Conservation (phyloP, 1,140 invertebrate genomes). For the Berghia stephanieae region DNA sequence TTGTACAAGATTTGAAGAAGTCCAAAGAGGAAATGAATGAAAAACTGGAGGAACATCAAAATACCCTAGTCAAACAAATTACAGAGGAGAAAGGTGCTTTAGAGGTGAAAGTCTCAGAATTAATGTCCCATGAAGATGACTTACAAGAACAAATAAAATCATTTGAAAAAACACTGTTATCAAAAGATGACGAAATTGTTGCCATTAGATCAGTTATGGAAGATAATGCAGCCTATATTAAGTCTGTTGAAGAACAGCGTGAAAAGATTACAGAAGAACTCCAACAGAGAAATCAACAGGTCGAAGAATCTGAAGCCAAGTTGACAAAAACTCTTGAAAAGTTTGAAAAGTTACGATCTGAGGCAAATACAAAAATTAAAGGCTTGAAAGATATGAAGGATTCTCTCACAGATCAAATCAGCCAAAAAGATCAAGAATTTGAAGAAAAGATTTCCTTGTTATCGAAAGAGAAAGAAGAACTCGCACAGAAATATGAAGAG, state of each 20-base stretch:
- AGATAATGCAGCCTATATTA: constrained; percentile 35
- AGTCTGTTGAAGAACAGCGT: constrained; percentile 30
- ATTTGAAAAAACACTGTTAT: constrained; percentile 35
- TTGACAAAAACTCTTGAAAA: constrained; percentile 43
- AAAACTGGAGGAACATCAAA: constrained; percentile 43
- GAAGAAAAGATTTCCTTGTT: constrained; percentile 28
- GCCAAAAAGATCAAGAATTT: constrained; percentile 31
- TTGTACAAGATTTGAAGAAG: constrained; percentile 39
- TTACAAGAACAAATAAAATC: constrained; percentile 28
- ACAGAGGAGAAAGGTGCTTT: constrained; percentile 40
- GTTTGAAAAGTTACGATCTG: constrained; percentile 44
- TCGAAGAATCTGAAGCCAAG: constrained; percentile 32
- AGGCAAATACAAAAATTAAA: constrained; percentile 46
- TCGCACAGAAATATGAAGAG: constrained; percentile 29
- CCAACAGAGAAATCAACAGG: constrained; percentile 18
- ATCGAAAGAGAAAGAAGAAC: constrained; percentile 33
- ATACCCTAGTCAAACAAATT: constrained; percentile 39
- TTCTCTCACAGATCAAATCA: constrained; percentile 32
- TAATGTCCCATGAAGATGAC: constrained; percentile 2
- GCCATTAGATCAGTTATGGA: constrained; percentile 41
- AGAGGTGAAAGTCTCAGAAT: constrained; percentile 34
- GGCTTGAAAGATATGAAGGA: constrained; percentile 46
- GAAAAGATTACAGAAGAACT: constrained; percentile 35
- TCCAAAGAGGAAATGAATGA: constrained; percentile 45
- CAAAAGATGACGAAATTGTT: constrained; percentile 45